Base-by-base conservation (phyloP, 2,888 invertebrate species). In the Spatulosminthurus flaviceps region DNA sequence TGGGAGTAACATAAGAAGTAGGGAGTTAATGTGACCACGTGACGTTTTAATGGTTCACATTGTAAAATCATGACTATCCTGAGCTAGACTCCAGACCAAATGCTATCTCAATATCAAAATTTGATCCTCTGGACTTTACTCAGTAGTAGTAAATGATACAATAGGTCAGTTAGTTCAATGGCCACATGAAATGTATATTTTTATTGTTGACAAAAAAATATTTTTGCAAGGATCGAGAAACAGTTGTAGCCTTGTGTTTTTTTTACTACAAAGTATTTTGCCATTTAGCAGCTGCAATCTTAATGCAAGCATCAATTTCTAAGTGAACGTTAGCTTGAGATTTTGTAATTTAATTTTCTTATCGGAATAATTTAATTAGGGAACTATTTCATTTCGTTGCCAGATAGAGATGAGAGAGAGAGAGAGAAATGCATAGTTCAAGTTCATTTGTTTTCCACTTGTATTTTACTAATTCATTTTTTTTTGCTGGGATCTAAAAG, bases 331-430 rank as follows among this genome's bases (percentile, higher is more conserved):
- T n/a, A n/a, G n/a, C n/a, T n/a, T 51, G 51, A 51, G 51, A 51
- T 19, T 51, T 51, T 51, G 51, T 51, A 51, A 51, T 51, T 51
- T 51, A 51, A 51, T 51, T 51, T 51, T 51, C 51, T 51, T 51
- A 51, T n/a, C 19, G 51, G 51, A 51, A 51, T 51, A 51, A 51
- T 51, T 51, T 51, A 51, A 51, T 51, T 51, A 51, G 51, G 1
- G n/a, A 51, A 51, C 51, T 9, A 51, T 51, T n/a, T 51, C 51
- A 19, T 5, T 51, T 2, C 16, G 51, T 2, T 51, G 51, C 19
- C 19, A 51, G 51, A 19, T 7, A 7, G 34, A 34, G 34, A 7
- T 7, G 4, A 7, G 34, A 7, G 34, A 34, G 34, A 34, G 34
- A 7, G 34, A 34, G 9, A 34, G 34, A n/a, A n/a, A n/a, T n/a